Conservation (phyloP, 2,113 vertebrate species). For the Gorsachius goisagi region DNA sequence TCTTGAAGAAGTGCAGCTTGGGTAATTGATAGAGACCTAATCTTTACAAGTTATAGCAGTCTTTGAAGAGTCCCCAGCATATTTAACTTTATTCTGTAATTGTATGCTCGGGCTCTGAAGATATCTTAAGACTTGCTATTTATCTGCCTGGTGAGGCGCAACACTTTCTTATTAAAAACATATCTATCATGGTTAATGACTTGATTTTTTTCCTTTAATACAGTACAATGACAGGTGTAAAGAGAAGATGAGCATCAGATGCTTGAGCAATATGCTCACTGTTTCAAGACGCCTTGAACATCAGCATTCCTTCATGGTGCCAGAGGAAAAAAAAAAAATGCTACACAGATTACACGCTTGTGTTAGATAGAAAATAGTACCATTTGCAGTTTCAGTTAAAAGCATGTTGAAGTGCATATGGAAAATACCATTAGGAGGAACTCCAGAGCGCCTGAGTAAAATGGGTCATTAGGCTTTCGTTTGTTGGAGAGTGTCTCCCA, state of each 20-base stretch:
- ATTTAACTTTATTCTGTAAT: conserved; percentile 70
- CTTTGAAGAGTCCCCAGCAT: conserved; percentile 67
- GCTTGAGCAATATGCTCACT: conserved; percentile 78
- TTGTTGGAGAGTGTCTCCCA: conserved; percentile 94
- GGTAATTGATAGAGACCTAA: conserved; percentile 36
- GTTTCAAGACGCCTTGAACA: conserved; percentile 71
- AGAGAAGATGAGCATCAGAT: conserved; percentile 76
- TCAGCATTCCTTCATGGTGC: conserved; percentile 72
- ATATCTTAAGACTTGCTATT: conserved; percentile 78
- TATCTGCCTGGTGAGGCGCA: conserved; percentile 82
- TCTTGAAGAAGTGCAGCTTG: conserved; percentile 25
- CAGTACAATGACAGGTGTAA: conserved; percentile 82
- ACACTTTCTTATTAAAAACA: conserved; percentile 86
- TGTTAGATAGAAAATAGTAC: conserved; percentile 81
- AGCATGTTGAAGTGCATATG: conserved; percentile 90
- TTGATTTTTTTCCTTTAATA: conserved; percentile 80
- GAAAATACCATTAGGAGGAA: conserved; percentile 90
- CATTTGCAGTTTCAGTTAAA: conserved; percentile 88
- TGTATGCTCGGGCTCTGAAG: conserved; percentile 67
- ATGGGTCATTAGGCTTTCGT: conserved; percentile 98
- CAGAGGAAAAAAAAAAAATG: conserved; percentile 51
- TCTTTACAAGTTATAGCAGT: conserved; percentile 53
- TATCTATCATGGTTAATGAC: conserved; percentile 89
- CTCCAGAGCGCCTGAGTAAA: conserved; percentile 90
- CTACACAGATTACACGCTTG: conserved; percentile 80